Conservation (phyloP, 92 coral and sea anemone species). For the Zoanthus sansibaricus region DNA sequence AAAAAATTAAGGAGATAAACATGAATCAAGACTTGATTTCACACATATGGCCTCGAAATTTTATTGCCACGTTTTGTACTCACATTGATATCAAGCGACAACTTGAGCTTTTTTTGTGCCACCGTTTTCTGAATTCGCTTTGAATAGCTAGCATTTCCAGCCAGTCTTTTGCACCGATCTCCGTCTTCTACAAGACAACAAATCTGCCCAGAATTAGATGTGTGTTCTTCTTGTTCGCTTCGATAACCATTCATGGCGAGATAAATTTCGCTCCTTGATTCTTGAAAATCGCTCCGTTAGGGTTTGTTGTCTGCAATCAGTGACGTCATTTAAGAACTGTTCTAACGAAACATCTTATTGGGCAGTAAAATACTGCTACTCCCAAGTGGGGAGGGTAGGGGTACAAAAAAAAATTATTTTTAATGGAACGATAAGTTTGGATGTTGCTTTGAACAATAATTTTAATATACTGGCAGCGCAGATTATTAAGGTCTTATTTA, state of each 20-base stretch:
- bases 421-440: no score
- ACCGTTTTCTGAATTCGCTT: conserved; percentile 99
- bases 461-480: no score
- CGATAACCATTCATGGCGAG: conserved; percentile 97
- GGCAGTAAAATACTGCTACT: conserved; percentile 40
- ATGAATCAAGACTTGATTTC: neutral
- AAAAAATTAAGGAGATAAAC: conserved; percentile 19
- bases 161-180: conserved; percentile 90
- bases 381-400: conserved; percentile 23
- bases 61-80: conserved; percentile 54
- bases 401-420: no score
- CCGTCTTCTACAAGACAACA: conserved; percentile 98
- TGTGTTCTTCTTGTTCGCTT: conserved; percentile 97
- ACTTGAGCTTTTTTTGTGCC: conserved; percentile 96
- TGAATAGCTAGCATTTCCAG: conserved; percentile 99
- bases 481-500: no score
- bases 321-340: conserved; percentile 79
- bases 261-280: conserved; percentile 64
- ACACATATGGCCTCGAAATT: conserved; percentile 23
- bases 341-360: conserved; percentile 68
- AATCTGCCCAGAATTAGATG: conserved; percentile 89
- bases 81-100: conserved; percentile 91
- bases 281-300: conserved; percentile 98
- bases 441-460: no score
- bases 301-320: conserved; percentile 94